Conservation (phyloP, 2,113 vertebrate genomes). For the Percopsis transmontana region DNA sequence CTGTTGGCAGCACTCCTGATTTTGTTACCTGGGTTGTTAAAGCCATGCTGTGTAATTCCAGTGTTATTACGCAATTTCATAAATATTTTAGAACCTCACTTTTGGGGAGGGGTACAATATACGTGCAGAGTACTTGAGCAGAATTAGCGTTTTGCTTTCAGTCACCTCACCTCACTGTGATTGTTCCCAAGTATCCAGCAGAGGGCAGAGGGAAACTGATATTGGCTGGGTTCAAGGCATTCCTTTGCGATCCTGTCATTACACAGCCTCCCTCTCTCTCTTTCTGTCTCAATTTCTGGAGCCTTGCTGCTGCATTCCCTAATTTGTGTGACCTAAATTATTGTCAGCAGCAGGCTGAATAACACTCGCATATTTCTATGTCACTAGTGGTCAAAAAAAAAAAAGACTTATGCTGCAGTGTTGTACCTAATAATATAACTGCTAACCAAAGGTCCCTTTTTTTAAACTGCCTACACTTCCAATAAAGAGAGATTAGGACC, state of each 20-base stretch:
- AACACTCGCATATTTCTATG: conserved; percentile 35
- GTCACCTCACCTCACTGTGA: too few species aligned
- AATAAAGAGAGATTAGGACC: conserved; percentile 6
- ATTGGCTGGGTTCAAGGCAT: conserved; percentile 43
- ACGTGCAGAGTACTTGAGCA: too few species aligned
- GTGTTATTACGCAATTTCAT: too few species aligned
- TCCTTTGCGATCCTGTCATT: conserved; percentile 68
- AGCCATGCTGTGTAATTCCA: too few species aligned
- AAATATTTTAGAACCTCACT: too few species aligned
- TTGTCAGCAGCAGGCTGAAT: conserved; percentile 41
- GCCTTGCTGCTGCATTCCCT: conserved; percentile 63
- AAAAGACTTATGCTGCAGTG: neutral
- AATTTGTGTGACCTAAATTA: conserved; percentile 71
- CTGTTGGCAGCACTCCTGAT: too few species aligned
- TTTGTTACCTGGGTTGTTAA: too few species aligned
- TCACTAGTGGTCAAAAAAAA: conserved; percentile 36
- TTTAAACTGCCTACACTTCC: conserved; percentile 12
- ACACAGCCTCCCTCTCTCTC: conserved; percentile 14
- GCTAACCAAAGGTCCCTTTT: neutral
- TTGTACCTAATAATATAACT: neutral
- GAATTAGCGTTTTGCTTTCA: too few species aligned
- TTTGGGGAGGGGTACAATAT: too few species aligned
- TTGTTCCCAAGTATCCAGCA: conserved; percentile 51
- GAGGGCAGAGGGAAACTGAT: conserved; percentile 58
- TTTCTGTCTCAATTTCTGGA: conserved; percentile 47